Conservation (phyloP, 2,113 vertebrate genomes). For the Eleginops maclovinus region DNA sequence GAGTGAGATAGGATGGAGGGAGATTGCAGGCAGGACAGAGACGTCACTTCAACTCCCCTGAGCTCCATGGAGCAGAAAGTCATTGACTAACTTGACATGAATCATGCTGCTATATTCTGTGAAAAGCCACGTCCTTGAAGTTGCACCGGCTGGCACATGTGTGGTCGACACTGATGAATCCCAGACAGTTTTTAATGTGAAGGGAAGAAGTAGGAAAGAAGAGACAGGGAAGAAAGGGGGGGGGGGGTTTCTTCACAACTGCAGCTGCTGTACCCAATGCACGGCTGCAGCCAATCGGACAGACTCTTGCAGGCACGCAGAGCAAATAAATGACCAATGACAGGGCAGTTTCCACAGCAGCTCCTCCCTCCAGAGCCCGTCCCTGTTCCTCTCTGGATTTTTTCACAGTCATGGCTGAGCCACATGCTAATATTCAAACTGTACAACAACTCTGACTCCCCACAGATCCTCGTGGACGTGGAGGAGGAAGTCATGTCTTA, state of each 20-base stretch:
- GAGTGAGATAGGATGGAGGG: constrained; percentile 62
- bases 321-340: constrained; percentile 79
- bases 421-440: constrained; percentile 76
- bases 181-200: constrained; percentile 62
- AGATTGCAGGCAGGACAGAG: constrained; percentile 68
- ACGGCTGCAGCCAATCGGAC: constrained; percentile 76
- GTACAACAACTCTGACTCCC: constrained; percentile 42
- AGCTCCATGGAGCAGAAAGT: constrained; percentile 60
- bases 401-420: constrained; percentile 76
- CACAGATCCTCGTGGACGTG: constrained; percentile 30
- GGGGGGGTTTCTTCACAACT: constrained; percentile 78
- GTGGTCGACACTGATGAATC: constrained; percentile 43
- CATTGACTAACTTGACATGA: constrained; percentile 63
- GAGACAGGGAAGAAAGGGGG: constrained; percentile 69
- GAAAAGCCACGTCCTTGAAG: constrained; percentile 63
- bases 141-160: constrained; percentile 40
- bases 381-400: constrained; percentile 68
- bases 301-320: constrained; percentile 68
- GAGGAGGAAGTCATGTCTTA: constrained; percentile 7
- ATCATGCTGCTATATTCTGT: constrained; percentile 39
- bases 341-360: constrained; percentile 70
- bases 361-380: constrained; percentile 69
- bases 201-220: constrained; percentile 51
- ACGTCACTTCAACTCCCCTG: constrained; percentile 71
- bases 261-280: constrained; percentile 83